Evolutionary conservation across 2,113 vertebrate species (phyloP).

Genomic region (Pseudolaguvia tuberculata): DNA sequence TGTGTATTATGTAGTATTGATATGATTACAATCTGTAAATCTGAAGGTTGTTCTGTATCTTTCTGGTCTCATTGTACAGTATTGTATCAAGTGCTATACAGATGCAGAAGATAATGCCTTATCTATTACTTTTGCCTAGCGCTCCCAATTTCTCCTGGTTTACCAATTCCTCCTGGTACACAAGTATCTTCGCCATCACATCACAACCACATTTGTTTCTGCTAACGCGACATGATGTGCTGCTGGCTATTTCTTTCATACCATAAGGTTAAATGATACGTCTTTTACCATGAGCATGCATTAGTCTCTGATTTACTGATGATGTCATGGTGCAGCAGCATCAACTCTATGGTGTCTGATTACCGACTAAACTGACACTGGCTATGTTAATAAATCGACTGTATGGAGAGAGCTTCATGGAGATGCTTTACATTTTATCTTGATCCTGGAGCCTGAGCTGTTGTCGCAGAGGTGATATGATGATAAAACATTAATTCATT

Average conservation of each 20-base stretch:
- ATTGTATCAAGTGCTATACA: too few relatives aligned
- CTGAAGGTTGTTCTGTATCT: too few relatives aligned
- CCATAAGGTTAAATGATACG: background rate
- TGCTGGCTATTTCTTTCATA: background rate
- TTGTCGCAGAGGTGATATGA: background rate
- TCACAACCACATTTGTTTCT: background rate
- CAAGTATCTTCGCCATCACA: background rate
- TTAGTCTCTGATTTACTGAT: background rate
- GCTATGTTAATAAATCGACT: background rate
- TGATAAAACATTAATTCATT: too few relatives aligned
- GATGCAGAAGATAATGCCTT: too few relatives aligned
- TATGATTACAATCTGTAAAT: too few relatives aligned
- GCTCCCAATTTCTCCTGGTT: too few relatives aligned
- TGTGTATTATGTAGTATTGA: too few relatives aligned
- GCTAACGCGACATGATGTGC: background rate
- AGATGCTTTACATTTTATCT: background rate
- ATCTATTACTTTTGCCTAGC: background rate
- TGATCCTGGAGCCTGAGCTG: background rate
- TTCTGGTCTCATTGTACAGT: too few relatives aligned
- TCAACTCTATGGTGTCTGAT: background rate
- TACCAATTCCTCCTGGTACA: too few relatives aligned
- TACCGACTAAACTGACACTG: background rate
- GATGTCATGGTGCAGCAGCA: background rate
- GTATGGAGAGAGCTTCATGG: too few relatives aligned
- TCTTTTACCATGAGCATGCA: background rate